phyloP scores from a whole-genome alignment of 2,113 vertebrate species.

The Syngnathoides biaculeatus region DNA sequence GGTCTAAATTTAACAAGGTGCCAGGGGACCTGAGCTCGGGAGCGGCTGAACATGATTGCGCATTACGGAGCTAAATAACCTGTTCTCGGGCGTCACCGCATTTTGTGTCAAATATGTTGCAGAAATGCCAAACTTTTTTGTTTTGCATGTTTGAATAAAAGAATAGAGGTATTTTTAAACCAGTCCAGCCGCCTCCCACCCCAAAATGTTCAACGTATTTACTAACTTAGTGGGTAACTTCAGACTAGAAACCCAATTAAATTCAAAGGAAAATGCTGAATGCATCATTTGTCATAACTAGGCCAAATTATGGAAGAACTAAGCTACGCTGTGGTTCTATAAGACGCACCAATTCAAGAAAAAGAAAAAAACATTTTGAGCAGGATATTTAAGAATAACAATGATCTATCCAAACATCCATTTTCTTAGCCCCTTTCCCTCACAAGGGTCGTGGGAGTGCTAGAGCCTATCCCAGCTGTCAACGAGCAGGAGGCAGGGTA shows the following conservation, averaged over 20 bases:
- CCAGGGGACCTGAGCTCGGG: conserved; percentile 49
- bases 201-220: not conserved
- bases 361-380: not conserved
- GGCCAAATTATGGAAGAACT: conserved; percentile 14
- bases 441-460: too few relatives aligned
- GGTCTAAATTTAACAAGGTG: conserved; percentile 64
- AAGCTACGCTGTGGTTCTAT: not conserved
- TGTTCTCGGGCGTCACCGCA: conserved; percentile 31
- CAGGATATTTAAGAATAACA: not conserved
- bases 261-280: conserved; percentile 39
- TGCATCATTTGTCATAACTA: not conserved
- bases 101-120: conserved; percentile 1
- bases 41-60: conserved; percentile 57
- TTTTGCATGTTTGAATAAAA: not conserved
- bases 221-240: conserved; percentile 20
- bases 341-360: not conserved
- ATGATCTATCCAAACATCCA: too few relatives aligned
- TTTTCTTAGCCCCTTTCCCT: too few relatives aligned
- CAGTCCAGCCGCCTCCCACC: not conserved
- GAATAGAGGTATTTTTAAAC: not conserved
- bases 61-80: conserved; percentile 47
- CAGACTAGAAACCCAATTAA: conserved; percentile 34
- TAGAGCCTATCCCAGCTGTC: too few relatives aligned
- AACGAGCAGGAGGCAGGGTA: too few relatives aligned
- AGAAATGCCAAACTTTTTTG: not conserved